Evolutionary conservation across 1,140 invertebrate genomes (phyloP), one percentile per base, ranked within the genome.

Genomic region (Cotesia chilonis): DNA sequence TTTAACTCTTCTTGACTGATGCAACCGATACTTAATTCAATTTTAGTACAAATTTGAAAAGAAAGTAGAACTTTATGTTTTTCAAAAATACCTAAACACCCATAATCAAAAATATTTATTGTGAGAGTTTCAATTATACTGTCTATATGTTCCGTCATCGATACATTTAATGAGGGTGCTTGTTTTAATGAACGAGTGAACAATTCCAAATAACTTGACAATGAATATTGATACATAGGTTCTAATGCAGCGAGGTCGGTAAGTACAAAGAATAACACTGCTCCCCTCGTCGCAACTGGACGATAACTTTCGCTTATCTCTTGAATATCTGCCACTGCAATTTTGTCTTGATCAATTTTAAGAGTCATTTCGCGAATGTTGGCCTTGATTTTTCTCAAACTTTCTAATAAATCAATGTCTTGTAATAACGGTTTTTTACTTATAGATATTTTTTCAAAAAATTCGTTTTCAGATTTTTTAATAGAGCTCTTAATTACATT

Each of bases 401-500:
- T 96, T 71, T 91, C 87, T 3, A 98, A 90, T 0, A 97, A 86
- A 73, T 96, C 94, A 0, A 92, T 89, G 78, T 98, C 97, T 79
- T 97, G 95, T 75, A 97, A 84, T 94, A 97, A 97, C 83, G 96
- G 96, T 17, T 95, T 95, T 4, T 92, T 91, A 0, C 94, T 94
- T 0, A 91, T 93, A 0, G 94, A 92, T 71, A 97, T 86, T 82
- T 96, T 94, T 37, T 91, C 82, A 0, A 98, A 86, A 38, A 97
- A 83, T 0, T 92, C 94, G 79, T 96, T 93, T 82, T 97, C 95
- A 0, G 97, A 83, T 54, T 93, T 89, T 74, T 94, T 91, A 37
- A 97, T 85, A 10, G 96, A 82, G 74, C 91, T 93, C 81, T 96
- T 96, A 80, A 96, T 96, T 52, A 91, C 91, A 77, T 92, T 94